Evolutionary conservation across 2,797 vertebrate genomes (phyloP), one percentile per base, ranked within the genome.

Genomic region (Clarias fuscus): DNA sequence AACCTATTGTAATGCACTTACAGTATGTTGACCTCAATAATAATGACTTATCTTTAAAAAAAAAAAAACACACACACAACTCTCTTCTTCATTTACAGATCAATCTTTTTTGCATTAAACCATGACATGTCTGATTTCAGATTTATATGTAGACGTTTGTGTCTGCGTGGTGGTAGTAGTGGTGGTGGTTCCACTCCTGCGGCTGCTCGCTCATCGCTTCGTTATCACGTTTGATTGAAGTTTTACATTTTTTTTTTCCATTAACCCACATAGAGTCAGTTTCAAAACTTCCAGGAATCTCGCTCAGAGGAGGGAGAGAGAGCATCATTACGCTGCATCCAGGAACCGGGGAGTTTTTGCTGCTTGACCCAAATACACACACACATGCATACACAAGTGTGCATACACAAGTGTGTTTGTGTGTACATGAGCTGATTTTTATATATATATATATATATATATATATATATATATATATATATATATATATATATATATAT

Each of bases 201-300:
- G 56, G 68, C 24, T 72, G 33, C 65, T 53, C 40, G 6, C 72
- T 59, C 75, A 40, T 53, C 7, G 6, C 22, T 78, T 64, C 3
- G 1, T 27, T 24, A 30, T 58, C 62, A 61, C 18, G 24, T 37
- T 78, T 20, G 33, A 40, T 61, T 70, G 76, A 80, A 61, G 77
- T 62, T 5, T 73, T 43, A 18, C 7, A 4, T 30, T 18, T 43
- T 22, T 43, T 56, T 62, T 18, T 77, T n/a, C 17, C 30, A 75
- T 37, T 78, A 87, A 90, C 88, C 85, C 84, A 88, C 61, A 84
- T 84, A 10, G 33, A 33, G 43, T 70, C n/a, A 85, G 67, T 89
- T 86, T 88, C 62, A 72, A 87, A 86, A 80, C 77, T 62, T 88
- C 85, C 62, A 90, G 88, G 85, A 86, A 87, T 84, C 62, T 83